Percentiles rank a stretch among this genome's conserved stretches.
phyloP scores from a whole-genome alignment of 1,140 invertebrate genomes.

The Nephotettix cincticeps region DNA sequence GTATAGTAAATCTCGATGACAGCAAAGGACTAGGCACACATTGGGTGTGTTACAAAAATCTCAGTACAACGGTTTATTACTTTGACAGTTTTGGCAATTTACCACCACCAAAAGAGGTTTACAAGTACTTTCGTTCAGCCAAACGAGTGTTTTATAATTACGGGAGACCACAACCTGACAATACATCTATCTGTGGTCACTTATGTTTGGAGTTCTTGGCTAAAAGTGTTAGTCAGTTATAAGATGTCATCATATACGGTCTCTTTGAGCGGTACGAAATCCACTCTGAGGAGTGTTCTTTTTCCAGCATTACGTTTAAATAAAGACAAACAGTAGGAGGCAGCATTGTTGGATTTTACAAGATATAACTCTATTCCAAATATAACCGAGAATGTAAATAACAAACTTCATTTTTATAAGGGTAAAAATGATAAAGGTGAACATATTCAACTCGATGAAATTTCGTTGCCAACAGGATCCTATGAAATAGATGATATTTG shows the following conservation, averaged over 20 bases:
- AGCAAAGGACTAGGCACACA: slow-evolving; percentile 39
- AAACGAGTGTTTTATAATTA: slow-evolving; percentile 8
- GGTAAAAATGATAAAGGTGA: background rate
- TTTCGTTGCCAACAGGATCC: slow-evolving; percentile 15
- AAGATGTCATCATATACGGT: background rate
- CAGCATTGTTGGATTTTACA: background rate
- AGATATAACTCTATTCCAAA: slow-evolving; percentile 23
- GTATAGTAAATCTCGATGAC: slow-evolving; percentile 43
- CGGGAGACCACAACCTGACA: background rate
- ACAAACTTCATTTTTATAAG: background rate
- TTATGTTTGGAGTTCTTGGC: slow-evolving; percentile 4
- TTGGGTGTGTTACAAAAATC: slow-evolving; percentile 45
- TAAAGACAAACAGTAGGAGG: background rate
- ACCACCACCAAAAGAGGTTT: slow-evolving; percentile 2
- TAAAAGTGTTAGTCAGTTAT: background rate
- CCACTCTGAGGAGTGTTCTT: background rate
- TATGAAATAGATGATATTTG: slow-evolving; percentile 7
- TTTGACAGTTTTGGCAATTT: slow-evolving; percentile 23
- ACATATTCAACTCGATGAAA: background rate
- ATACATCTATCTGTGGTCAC: slow-evolving; percentile 20
- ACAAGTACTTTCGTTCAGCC: background rate
- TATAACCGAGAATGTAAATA: background rate
- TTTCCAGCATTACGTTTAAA: background rate
- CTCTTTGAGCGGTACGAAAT: background rate
- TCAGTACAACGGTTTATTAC: slow-evolving; percentile 6